Evolutionary conservation across 2,888 invertebrate genomes (phyloP).

Genomic region (Folsomia manolachei): DNA sequence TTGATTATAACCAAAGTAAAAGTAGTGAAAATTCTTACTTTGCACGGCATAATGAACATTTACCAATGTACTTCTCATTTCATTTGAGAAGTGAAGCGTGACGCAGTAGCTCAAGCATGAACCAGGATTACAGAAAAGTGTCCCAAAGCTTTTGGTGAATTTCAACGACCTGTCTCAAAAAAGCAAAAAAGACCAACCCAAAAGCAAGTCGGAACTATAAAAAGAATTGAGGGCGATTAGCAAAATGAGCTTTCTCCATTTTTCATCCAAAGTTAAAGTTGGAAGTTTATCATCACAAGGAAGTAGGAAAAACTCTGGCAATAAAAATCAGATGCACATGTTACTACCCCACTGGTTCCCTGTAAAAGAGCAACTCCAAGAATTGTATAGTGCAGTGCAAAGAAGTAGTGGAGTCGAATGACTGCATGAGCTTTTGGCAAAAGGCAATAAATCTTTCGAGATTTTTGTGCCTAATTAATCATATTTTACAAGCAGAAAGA

Average conservation of each 20-base stretch:
- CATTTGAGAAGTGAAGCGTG: no score
- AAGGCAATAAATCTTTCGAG: not conserved
- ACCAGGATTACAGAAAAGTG: not conserved
- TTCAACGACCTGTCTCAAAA: not conserved
- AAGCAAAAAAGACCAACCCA: not conserved
- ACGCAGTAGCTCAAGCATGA: no score
- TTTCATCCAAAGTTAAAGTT: not conserved
- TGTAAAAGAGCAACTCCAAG: not conserved
- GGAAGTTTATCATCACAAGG: constrained; percentile 2
- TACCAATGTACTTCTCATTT: no score
- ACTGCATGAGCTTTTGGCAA: no score
- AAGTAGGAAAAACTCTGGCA: not conserved
- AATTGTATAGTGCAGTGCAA: not conserved
- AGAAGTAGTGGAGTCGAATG: not conserved
- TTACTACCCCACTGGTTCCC: not conserved
- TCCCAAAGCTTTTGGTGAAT: not conserved
- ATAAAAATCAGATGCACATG: constrained; percentile 11
- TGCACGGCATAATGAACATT: no score
- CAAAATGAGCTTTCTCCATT: constrained; percentile 5
- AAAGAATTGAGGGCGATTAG: constrained; percentile 10
- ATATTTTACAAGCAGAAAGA: not conserved
- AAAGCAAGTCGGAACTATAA: not conserved
- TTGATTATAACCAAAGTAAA: no score
- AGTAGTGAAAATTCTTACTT: no score
- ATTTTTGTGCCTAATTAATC: constrained; percentile 9